Evolutionary conservation across 2,113 vertebrate species (phyloP).

Genomic region (Cottus gobio): DNA sequence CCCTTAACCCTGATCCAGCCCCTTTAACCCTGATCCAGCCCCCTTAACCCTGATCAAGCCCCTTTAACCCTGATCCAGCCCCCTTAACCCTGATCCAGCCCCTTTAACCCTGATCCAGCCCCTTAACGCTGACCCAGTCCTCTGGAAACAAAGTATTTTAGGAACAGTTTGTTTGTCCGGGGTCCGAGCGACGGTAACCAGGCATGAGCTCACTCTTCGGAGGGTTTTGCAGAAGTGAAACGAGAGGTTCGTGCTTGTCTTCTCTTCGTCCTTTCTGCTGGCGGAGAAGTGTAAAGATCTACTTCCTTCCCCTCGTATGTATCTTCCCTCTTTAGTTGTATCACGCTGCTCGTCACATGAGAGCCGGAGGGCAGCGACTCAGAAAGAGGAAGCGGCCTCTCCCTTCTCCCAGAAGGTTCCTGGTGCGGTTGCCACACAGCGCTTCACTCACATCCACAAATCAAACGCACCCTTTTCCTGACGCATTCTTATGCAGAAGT

Average conservation of each 20-base stretch:
- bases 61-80: no score
- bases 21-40: no score
- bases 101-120: no score
- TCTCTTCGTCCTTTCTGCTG: constrained; percentile 34
- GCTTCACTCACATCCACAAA: constrained; percentile 66
- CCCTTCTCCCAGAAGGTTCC: constrained; percentile 41
- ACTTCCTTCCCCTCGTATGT: constrained; percentile 6
- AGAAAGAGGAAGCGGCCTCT: constrained; percentile 61
- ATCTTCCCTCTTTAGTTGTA: not conserved
- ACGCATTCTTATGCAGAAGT: constrained; percentile 21
- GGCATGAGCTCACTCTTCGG: constrained; percentile 56
- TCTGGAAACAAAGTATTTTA: constrained; percentile 35
- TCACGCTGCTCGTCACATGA: constrained; percentile 41
- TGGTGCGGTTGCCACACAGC: constrained; percentile 50
- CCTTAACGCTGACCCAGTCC: no score
- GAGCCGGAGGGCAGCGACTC: constrained; percentile 28
- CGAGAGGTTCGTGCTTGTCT: constrained; percentile 50
- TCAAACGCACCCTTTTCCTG: constrained; percentile 24
- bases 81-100: no score
- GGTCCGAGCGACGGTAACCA: constrained; percentile 61
- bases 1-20: no score
- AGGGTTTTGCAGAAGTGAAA: constrained; percentile 74
- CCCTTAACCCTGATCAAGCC: no score
- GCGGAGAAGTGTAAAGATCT: constrained; percentile 31
- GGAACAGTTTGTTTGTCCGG: constrained; percentile 60